A percentile compares a stretch with the other conserved stretches of the same genome.
phyloP scores from a whole-genome alignment of 2,888 invertebrate species.

The Acronicta psi region DNA sequence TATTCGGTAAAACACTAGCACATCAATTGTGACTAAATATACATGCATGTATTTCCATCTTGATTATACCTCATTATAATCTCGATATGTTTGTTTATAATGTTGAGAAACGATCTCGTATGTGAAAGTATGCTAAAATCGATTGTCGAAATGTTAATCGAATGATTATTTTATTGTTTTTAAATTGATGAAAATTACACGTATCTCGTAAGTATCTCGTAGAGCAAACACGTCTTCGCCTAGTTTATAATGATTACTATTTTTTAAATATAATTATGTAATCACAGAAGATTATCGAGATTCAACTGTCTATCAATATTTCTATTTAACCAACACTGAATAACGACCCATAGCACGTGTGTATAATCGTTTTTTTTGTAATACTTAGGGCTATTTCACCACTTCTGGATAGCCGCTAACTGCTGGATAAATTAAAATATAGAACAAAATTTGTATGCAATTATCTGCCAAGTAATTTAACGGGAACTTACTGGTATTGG shows the following conservation, averaged over 20 bases:
- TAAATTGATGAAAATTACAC: slow-evolving; percentile 45
- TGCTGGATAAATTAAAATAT: no score
- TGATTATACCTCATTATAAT: slow-evolving; percentile 78
- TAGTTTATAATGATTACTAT: slow-evolving; percentile 13
- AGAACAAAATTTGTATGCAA: no score
- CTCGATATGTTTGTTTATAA: slow-evolving; percentile 69
- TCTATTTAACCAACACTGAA: no score
- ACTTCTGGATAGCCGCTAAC: no score
- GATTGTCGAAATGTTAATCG: slow-evolving; percentile 55
- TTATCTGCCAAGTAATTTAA: no score
- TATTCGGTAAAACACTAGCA: slow-evolving; percentile 13
- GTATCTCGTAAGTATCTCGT: slow-evolving; percentile 3
- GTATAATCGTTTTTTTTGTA: no score
- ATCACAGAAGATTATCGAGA: no score
- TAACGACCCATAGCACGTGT: no score
- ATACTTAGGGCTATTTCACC: no score
- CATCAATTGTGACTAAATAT: slow-evolving; percentile 50
- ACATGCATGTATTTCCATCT: slow-evolving; percentile 67
- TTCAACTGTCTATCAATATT: no score
- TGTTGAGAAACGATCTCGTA: slow-evolving; percentile 56
- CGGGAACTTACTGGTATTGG: no score
- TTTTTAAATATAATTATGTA: not conserved
- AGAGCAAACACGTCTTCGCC: not conserved
- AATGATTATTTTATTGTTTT: slow-evolving; percentile 48
- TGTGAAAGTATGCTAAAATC: slow-evolving; percentile 56